A percentile compares a stretch with the other conserved stretches of the same genome.
These are phyloP conservation scores for Epinephelus awoara DNA, from an alignment of 2,797 vertebrate species.

Conservation along the genomic window DNA sequence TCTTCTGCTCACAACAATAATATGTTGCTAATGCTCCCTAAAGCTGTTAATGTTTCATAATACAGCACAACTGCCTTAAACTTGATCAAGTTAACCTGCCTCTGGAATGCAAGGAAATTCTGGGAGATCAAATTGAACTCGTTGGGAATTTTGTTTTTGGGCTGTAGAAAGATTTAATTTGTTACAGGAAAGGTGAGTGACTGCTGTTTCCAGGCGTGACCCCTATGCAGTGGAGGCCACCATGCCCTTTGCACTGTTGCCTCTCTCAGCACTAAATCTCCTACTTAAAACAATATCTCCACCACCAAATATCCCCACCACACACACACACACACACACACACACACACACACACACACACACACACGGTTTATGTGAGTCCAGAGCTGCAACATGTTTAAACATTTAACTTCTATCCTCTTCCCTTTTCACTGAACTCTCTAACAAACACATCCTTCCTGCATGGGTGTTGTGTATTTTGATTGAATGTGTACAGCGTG, in stretches of 20 bases:
- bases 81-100: conserved; percentile 13
- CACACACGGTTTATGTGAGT: not conserved
- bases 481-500: conserved; percentile 14
- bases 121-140: conserved; percentile 8
- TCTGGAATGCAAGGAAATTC: conserved; percentile 39
- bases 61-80: conserved; percentile 24
- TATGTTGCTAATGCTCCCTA: conserved; percentile 44
- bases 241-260: not conserved
- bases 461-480: conserved; percentile 51
- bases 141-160: conserved; percentile 10
- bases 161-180: not conserved
- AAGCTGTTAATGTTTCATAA: conserved; percentile 50
- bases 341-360: not conserved
- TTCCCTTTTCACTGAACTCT: conserved; percentile 40
- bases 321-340: conserved; percentile 19
- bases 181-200: conserved; percentile 6
- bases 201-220: not conserved
- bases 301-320: conserved; percentile 6
- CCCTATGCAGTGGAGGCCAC: not conserved
- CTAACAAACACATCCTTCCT: conserved; percentile 64
- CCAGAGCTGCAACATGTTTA: conserved; percentile 35
- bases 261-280: not conserved
- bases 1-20: conserved; percentile 43
- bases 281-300: not conserved
- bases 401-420: conserved; percentile 41